Base-by-base conservation (phyloP, 2,797 vertebrate species). In the Chromis chromis region DNA sequence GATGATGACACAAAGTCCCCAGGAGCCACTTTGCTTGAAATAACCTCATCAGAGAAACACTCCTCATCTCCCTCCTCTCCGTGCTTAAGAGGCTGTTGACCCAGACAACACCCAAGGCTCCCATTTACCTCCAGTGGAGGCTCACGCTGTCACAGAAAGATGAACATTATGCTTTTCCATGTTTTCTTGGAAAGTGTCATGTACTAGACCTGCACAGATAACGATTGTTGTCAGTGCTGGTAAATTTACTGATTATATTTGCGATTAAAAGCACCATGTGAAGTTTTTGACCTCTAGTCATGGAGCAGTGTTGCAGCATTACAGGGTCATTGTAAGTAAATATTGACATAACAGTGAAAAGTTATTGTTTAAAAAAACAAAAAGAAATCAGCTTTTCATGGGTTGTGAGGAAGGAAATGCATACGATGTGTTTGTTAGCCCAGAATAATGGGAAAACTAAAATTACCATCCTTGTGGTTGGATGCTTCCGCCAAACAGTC, bases 21-120 rank as follows among this genome's bases (percentile, higher is more conserved):
- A 50, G 75, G 82, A 57, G 67, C 70, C 79, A 67, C 68, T 86
- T 65, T 57, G 31, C 64, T 71, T 44, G 44, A 85, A 75, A 81
- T 70, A 86, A 69, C 59, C 68, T 85, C 63, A 85, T 88, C 77
- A 87, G 68, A 83, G 56, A 71, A 76, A 48, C 13, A 0, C 69
- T 63, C 63, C 5, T 70, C 6, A 28, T 63, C 56, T 48, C 14
- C 4, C 69, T 65, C 12, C 70, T 66, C n/a, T 66, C 36, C 42
- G 61, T 33, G 60, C 27, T 53, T 42, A 55, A 81, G 61, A 79
- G 68, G 65, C 79, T 86, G 73, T 81, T 81, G 79, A 89, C 83
- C 78, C 52, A 83, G 75, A 76, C n/a, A 53, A 75, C 66, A 78
- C 48, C 74, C 50, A 44, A 78, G 70, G 58, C 17, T 71, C n/a